Base-by-base conservation (phyloP, 2,797 vertebrate species). In the Acridotheres tristis region DNA sequence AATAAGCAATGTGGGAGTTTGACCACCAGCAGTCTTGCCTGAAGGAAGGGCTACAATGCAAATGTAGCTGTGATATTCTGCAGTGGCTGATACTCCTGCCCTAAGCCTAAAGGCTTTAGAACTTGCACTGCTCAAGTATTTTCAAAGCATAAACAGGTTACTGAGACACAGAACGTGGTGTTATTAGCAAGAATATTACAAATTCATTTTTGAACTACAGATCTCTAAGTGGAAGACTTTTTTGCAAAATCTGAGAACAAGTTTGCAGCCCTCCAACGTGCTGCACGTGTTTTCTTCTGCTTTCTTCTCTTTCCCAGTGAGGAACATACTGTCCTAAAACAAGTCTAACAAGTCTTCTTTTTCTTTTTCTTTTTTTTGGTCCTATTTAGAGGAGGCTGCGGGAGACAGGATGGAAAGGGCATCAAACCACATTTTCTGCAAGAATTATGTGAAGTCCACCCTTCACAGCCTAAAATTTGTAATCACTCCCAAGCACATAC, bases 221-320 rank as follows among this genome's bases (percentile, higher is more conserved):
- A 50, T 69, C 36, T 81, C 55, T 59, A 75, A 88, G 77, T n/a
- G 45, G 50, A 36, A 93, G 43, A 67, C 1, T 63, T 66, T 69
- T 82, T 89, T 93, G 71, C 29, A 71, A 79, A 90, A 72, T 34
- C 50, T 51, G 48, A 74, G 43, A 75, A 87, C 25, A 88, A 84
- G 40, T 55, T 88, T 91, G 68, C 30, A 78, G 7, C 30, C 85
- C 61, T 61, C 20, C 83, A 58, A 16, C n/a, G 40, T 34, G 40
- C n/a, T 93, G 40, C n/a, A 26, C 10, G 29, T 58, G 18, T 54
- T 90, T 93, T 94, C 38, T 63, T 92, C 45, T 0, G 3, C 62
- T 89, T 80, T 85, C 11, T 65, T 85, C 51, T 47, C 45, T 76
- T 89, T 67, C 51, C 26, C 34, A 61, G 7, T 23, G 26, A 67